These are phyloP conservation scores for Ischnus inquisitorius DNA, from an alignment of 2,888 invertebrate species.

Conservation along the genomic window DNA sequence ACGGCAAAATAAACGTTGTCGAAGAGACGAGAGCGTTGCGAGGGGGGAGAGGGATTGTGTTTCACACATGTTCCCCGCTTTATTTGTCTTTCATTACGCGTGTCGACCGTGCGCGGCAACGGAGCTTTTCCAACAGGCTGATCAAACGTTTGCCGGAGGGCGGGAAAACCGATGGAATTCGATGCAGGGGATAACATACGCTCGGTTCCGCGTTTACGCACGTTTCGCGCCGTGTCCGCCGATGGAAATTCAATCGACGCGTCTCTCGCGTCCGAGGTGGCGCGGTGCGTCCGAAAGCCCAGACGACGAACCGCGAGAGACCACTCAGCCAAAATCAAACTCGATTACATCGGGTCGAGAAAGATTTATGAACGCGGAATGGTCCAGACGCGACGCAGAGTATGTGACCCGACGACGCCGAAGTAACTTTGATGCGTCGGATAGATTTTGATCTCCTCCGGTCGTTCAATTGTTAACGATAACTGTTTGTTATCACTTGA, in stretches of 20 bases:
- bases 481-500: too few relatives aligned
- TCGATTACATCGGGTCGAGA: constrained; percentile 49
- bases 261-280: not conserved
- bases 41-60: not conserved
- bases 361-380: constrained; percentile 54
- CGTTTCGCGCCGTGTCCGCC: constrained; percentile 36
- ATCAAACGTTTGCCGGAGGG: constrained; percentile 50
- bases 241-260: constrained; percentile 58
- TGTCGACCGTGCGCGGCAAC: constrained; percentile 33
- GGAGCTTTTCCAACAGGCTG: constrained; percentile 21
- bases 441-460: too few relatives aligned
- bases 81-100: constrained; percentile 64
- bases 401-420: too few relatives aligned
- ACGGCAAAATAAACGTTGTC: constrained; percentile 21
- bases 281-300: not conserved
- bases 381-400: too few relatives aligned
- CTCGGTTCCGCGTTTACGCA: constrained; percentile 51
- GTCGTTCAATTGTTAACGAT: too few relatives aligned
- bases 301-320: constrained; percentile 5
- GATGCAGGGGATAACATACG: constrained; percentile 24
- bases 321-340: constrained; percentile 50
- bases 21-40: not conserved
- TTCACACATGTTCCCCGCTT: constrained; percentile 27
- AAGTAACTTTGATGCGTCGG: too few relatives aligned
- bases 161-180: constrained; percentile 25